A percentile compares a stretch with the other conserved stretches of the same genome.
phyloP scores from a whole-genome alignment of 2,888 invertebrate genomes.

The Syrista parreyssii region DNA sequence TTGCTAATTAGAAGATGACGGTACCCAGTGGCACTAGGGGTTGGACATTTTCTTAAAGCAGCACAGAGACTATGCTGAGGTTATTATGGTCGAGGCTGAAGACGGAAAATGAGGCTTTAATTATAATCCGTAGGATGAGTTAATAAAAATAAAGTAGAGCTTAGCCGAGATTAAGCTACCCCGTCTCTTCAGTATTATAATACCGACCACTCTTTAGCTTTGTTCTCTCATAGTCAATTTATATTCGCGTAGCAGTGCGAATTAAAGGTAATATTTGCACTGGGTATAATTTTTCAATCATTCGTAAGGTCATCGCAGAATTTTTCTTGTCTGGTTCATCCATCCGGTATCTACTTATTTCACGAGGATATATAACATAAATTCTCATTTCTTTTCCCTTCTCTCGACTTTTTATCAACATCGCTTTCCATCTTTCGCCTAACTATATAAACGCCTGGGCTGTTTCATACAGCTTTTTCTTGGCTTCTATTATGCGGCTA shows the following conservation, averaged over 20 bases:
- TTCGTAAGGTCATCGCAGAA: not conserved
- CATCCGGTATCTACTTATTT: not conserved
- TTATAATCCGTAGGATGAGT: not conserved
- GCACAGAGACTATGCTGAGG: not conserved
- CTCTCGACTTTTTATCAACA: not conserved
- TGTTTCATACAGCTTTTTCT: not conserved
- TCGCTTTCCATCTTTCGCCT: not conserved
- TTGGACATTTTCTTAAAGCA: not conserved
- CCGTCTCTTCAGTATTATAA: not conserved
- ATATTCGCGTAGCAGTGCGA: not conserved
- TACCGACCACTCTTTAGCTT: not conserved
- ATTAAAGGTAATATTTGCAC: not conserved
- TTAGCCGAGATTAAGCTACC: not conserved
- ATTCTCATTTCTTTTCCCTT: not conserved
- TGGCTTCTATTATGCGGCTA: not conserved
- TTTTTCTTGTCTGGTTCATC: not conserved
- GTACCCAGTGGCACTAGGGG: not conserved
- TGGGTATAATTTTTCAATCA: not conserved
- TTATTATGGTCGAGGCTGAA: not conserved
- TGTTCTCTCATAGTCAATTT: not conserved
- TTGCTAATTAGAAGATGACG: not conserved
- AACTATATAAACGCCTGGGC: not conserved
- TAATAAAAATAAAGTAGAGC: not conserved
- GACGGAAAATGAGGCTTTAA: not conserved
- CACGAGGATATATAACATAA: not conserved